A percentile compares a stretch with the other conserved stretches of the same genome.
phyloP scores from a whole-genome alignment of 2,888 invertebrate genomes.

The Beris chalybata region DNA sequence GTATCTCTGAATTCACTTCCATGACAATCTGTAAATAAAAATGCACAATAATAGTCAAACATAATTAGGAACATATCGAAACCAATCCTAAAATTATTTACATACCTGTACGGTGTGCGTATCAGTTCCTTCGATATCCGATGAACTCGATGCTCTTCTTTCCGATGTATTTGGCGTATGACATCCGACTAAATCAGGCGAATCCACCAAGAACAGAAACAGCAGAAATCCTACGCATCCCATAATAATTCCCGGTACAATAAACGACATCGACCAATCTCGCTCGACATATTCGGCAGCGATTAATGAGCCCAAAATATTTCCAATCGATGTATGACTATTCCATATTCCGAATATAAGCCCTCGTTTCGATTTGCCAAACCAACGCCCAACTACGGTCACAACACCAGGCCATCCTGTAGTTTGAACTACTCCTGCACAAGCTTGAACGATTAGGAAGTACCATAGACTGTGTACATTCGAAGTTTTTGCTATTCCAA shows the following conservation, averaged over 20 bases:
- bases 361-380: slow-evolving; percentile 86
- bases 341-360: slow-evolving; percentile 97
- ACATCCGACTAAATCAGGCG: slow-evolving; percentile 73
- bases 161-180: slow-evolving; percentile 39
- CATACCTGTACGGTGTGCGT: slow-evolving; percentile 56
- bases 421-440: slow-evolving; percentile 86
- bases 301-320: slow-evolving; percentile 87
- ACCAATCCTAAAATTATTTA: slow-evolving; percentile 13
- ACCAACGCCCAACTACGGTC: slow-evolving; percentile 92
- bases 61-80: background rate
- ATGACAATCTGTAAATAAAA: too few species aligned
- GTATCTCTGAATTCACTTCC: background rate
- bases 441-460: slow-evolving; percentile 82
- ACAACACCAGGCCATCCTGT: slow-evolving; percentile 98
- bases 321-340: slow-evolving; percentile 94
- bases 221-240: slow-evolving; percentile 69
- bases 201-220: slow-evolving; percentile 83
- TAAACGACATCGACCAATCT: slow-evolving; percentile 90
- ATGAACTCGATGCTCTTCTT: slow-evolving; percentile 41
- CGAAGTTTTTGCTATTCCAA: slow-evolving; percentile 83
- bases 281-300: slow-evolving; percentile 83
- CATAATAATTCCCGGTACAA: slow-evolving; percentile 86
- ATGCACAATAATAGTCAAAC: background rate
- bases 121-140: slow-evolving; percentile 61
- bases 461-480: slow-evolving; percentile 80